Evolutionary conservation across 35 echinoderm and acorn worm genomes (phyloP).

Genomic region (Anneissia japonica): DNA sequence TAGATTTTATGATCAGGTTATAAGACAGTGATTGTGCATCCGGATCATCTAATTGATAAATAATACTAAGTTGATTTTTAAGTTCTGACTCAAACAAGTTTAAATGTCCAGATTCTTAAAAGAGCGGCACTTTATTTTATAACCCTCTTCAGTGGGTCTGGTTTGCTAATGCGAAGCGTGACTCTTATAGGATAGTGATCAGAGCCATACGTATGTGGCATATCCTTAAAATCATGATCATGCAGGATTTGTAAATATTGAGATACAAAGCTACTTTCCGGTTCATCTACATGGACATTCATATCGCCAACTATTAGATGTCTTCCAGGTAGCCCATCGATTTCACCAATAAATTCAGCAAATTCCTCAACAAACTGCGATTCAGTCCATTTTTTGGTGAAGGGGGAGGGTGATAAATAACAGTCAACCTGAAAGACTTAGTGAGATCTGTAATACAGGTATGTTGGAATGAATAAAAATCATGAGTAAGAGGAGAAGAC

Average conservation of each 20-base stretch:
- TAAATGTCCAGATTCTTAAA: not conserved
- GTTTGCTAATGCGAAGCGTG: not conserved
- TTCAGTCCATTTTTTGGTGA: not conserved
- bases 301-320: conserved; percentile 4
- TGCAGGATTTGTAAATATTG: not conserved
- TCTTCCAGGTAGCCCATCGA: not conserved
- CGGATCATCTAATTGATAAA: not conserved
- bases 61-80: not conserved
- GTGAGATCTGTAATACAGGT: not conserved
- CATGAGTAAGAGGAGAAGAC: not conserved
- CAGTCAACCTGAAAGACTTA: not conserved
- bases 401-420: not conserved
- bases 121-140: not conserved
- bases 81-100: not conserved
- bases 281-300: conserved; percentile 4
- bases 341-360: conserved; percentile 1
- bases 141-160: not conserved
- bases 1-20: not conserved
- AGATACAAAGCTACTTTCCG: not conserved
- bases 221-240: not conserved
- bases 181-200: not conserved
- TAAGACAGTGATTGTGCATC: not conserved
- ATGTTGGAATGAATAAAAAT: not conserved
- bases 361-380: conserved; percentile 11
- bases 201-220: not conserved